phyloP scores from a whole-genome alignment of 2,797 vertebrate species.

The Fringilla coelebs region DNA sequence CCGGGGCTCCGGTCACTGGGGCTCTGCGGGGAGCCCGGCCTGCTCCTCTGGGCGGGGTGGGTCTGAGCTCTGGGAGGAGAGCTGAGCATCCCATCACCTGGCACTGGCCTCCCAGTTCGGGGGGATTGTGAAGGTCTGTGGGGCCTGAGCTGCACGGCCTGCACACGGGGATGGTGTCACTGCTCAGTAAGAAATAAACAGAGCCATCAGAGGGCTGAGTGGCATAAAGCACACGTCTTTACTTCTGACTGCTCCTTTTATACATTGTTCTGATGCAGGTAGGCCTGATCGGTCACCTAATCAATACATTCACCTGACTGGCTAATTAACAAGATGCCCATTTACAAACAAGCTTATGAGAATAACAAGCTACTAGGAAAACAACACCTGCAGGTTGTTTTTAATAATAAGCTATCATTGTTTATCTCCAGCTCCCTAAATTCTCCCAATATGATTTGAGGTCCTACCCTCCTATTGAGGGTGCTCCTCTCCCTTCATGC shows the following conservation, averaged over 20 bases:
- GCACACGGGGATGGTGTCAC: neutral
- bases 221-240: neutral
- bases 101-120: neutral
- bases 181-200: no score
- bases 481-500: neutral
- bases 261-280: neutral
- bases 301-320: neutral
- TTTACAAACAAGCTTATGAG: neutral
- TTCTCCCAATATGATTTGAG: neutral
- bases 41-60: neutral
- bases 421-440: neutral
- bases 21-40: neutral
- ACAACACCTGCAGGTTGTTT: neutral
- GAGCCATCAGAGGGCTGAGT: neutral
- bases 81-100: neutral
- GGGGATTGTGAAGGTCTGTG: neutral
- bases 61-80: neutral
- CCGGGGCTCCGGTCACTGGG: neutral
- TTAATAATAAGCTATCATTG: neutral
- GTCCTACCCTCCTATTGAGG: neutral
- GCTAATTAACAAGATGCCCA: neutral
- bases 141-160: fast-evolving
- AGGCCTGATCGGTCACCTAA: neutral
- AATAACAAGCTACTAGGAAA: neutral
- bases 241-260: neutral